phyloP scores from a whole-genome alignment of 2,888 invertebrate genomes.

The Philereme transversata region DNA sequence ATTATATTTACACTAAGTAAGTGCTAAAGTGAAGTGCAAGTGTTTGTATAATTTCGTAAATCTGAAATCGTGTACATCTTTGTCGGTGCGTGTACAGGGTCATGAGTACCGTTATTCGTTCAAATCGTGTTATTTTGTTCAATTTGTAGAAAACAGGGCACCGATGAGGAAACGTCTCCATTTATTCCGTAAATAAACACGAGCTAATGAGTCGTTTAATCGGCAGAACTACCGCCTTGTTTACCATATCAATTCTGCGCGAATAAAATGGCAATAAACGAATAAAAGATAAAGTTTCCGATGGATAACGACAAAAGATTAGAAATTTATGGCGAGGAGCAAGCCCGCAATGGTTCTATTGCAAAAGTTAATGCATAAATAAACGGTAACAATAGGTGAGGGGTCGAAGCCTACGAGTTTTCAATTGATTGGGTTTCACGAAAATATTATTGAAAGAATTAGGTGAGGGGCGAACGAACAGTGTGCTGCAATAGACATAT shows the following conservation, averaged over 20 bases:
- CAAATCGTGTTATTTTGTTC: too few relatives aligned
- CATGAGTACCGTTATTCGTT: too few relatives aligned
- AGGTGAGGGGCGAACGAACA: conserved; percentile 3
- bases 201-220: conserved; percentile 62
- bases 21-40: too few relatives aligned
- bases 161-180: conserved; percentile 14
- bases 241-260: conserved; percentile 63
- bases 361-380: conserved; percentile 81
- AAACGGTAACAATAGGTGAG: conserved; percentile 73
- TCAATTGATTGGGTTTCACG: conserved; percentile 26
- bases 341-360: conserved; percentile 69
- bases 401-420: conserved; percentile 33
- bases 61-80: too few relatives aligned
- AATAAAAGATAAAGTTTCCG: conserved; percentile 44
- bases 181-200: conserved; percentile 39
- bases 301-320: conserved; percentile 53
- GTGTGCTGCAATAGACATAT: background rate
- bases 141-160: conserved; percentile 2
- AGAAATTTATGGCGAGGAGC: conserved; percentile 60
- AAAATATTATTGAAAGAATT: conserved; percentile 32
- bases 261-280: conserved; percentile 56
- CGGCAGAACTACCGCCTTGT: conserved; percentile 49
- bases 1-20: too few relatives aligned
- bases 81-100: too few relatives aligned
- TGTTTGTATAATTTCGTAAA: too few relatives aligned